These are phyloP conservation scores for Drosophila auraria DNA, from an alignment of 1,140 invertebrate genomes.

Conservation along the genomic window DNA sequence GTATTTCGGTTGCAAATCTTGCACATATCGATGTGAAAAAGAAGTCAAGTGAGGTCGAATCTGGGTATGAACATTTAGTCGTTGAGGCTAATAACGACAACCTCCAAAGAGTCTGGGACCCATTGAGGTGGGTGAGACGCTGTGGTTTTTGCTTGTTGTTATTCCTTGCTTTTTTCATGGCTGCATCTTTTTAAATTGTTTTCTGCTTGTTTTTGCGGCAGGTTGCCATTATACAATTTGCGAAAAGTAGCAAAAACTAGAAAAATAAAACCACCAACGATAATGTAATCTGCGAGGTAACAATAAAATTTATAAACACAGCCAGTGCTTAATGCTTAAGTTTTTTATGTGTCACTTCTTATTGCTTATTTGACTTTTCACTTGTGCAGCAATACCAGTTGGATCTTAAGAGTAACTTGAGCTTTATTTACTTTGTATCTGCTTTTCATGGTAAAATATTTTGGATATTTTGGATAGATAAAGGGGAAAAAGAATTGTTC, in stretches of 20 bases:
- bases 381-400: conserved; percentile 41
- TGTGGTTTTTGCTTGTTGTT: conserved; percentile 37
- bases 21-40: conserved; percentile 76
- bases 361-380: conserved; percentile 80
- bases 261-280: conserved; percentile 37
- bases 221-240: conserved; percentile 79
- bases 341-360: conserved; percentile 46
- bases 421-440: conserved; percentile 14
- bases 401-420: conserved; percentile 20
- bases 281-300: conserved; percentile 61
- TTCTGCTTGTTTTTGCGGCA: conserved; percentile 70
- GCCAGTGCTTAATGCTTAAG: conserved; percentile 7
- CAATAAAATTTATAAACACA: conserved; percentile 54
- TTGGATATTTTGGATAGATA: conserved; percentile 55
- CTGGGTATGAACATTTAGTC: conserved; percentile 69
- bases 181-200: conserved; percentile 72
- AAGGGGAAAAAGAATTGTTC: conserved; percentile 1
- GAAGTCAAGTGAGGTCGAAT: conserved; percentile 79
- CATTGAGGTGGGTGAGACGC: conserved; percentile 48
- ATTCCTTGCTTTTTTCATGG: conserved; percentile 41
- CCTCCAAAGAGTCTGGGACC: conserved; percentile 52
- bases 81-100: conserved; percentile 73
- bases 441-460: conserved; percentile 73
- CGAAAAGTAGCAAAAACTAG: conserved; percentile 35
- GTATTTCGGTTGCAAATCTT: conserved; percentile 39